Base-by-base conservation (phyloP, 2,113 vertebrate species). In the Solea senegalensis region DNA sequence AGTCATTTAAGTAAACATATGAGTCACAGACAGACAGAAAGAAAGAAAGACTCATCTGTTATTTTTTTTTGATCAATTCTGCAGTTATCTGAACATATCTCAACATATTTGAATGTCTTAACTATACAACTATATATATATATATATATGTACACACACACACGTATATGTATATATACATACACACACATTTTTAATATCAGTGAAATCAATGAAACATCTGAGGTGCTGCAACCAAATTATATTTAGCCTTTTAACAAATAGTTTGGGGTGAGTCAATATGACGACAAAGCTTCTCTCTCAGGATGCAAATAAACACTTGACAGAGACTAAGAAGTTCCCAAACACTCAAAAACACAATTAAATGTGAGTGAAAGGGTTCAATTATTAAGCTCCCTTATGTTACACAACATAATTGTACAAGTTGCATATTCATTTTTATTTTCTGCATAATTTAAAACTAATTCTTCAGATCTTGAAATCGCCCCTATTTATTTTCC, bases 271-370 rank as follows among this genome's bases (percentile, higher is more conserved):
- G 21, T 21, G 21, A 21, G 21, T 21, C 21, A 21, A 21, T 21
- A 21, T 21, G 21, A 21, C 21, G n/a, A 72, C 63, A 53, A 10
- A 52, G 61, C 58, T 41, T 41, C 41, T 55, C 48, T 53, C 43
- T 71, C 43, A 26, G 61, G 61, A 10, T 52, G 14, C 7, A 69
- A 13, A 57, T 46, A 54, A 81, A 75, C 52, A 52, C 57, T 12
- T 65, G 59, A 40, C 26, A 4, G 52, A 65, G 3, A 8, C 39
- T 54, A 16, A 69, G 40, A 67, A 27, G 49, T 28, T 55, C 16
- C 50, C 40, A 7, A 0, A 62, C 43, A 51, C n/a, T 0, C 2
- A 40, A 64, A 16, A 59, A 60, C 50, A 62, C 8, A 51, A 65
- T n/a, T 21, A 50, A 14, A 28, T 4, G 21, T 9, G 10, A 52